These are phyloP conservation scores for Sparidentex hasta DNA, from an alignment of 2,797 vertebrate genomes.

Conservation along the genomic window DNA sequence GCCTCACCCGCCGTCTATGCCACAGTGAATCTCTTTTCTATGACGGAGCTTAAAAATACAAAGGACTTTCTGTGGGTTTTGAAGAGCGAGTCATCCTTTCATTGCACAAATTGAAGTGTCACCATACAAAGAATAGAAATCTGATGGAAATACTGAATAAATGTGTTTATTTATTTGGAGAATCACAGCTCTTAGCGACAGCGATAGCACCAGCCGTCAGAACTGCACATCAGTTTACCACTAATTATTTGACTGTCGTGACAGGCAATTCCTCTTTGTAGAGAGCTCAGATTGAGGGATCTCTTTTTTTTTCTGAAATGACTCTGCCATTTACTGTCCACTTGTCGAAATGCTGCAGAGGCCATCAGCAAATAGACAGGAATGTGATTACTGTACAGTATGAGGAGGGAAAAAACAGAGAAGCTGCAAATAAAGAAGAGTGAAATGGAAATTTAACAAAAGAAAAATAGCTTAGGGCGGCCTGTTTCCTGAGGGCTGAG, in stretches of 20 bases:
- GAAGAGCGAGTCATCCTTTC: neutral
- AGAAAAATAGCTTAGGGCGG: neutral
- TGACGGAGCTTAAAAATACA: slow-evolving; percentile 3
- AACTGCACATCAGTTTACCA: neutral
- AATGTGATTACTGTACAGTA: slow-evolving; percentile 4
- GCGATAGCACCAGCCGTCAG: neutral
- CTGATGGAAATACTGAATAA: neutral
- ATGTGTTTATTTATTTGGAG: neutral
- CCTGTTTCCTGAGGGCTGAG: neutral
- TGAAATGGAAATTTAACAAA: neutral
- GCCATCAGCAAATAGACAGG: slow-evolving; percentile 26
- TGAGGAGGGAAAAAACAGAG: neutral
- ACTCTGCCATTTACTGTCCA: neutral
- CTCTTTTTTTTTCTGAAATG: slow-evolving; percentile 4
- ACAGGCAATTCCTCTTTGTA: slow-evolving; percentile 12
- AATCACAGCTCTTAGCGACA: slow-evolving; percentile 4
- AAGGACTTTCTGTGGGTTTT: slow-evolving; percentile 8
- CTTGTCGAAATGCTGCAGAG: neutral
- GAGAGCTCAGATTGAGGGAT: neutral
- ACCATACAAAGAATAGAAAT: slow-evolving; percentile 12
- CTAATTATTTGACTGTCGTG: neutral
- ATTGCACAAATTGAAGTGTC: neutral
- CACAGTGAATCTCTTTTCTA: slow-evolving; percentile 10
- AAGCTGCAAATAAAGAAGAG: neutral
- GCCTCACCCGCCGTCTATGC: too few relatives aligned